These are phyloP conservation scores for Drosophila pallidifrons DNA, from an alignment of 1,140 invertebrate genomes.

Conservation along the genomic window DNA sequence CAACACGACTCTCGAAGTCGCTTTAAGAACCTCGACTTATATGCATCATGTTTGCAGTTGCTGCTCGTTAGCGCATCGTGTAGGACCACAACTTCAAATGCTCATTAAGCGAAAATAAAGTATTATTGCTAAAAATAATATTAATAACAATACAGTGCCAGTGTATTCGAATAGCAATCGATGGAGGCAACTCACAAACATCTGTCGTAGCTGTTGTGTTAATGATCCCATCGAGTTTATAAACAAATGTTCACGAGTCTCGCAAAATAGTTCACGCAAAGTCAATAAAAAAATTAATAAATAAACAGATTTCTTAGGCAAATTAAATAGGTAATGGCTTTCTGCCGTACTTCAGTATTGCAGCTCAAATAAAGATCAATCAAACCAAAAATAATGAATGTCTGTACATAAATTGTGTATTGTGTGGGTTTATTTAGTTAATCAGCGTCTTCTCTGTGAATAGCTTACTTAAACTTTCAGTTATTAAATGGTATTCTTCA, in stretches of 20 bases:
- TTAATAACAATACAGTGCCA: background rate
- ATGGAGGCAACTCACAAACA: no score
- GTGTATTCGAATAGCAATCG: no score
- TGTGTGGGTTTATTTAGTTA: no score
- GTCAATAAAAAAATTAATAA: background rate
- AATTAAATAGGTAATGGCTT: background rate
- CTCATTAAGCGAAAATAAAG: background rate
- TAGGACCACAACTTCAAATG: background rate
- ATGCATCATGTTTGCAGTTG: constrained; percentile 17
- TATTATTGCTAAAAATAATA: constrained; percentile 7
- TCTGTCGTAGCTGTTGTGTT: no score
- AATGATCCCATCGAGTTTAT: background rate
- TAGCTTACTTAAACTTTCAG: no score
- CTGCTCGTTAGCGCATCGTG: constrained; percentile 11
- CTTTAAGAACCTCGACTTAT: constrained; percentile 24
- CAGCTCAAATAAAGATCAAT: no score
- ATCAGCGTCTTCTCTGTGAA: no score
- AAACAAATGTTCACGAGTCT: background rate
- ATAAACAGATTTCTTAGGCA: background rate
- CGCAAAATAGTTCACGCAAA: background rate
- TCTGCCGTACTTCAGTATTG: no score
- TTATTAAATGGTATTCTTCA: no score
- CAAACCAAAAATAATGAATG: no score
- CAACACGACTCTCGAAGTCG: background rate
- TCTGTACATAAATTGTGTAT: no score